phyloP scores from a whole-genome alignment of 2,797 vertebrate genomes.

The Triplophysa yarkandensis region DNA sequence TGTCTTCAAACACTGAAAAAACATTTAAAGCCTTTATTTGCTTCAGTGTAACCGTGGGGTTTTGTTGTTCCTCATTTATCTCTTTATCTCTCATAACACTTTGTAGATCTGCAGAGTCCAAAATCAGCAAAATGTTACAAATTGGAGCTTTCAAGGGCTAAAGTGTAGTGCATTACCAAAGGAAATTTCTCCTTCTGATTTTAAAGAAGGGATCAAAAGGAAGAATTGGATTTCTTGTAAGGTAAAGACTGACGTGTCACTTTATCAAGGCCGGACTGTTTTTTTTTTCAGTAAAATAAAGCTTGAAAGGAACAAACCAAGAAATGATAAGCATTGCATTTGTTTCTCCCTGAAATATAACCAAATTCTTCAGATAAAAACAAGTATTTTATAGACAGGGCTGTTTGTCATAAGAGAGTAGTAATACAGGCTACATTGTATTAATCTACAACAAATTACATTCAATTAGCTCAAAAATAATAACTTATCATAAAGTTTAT shows the following conservation, averaged over 20 bases:
- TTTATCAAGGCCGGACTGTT: background rate
- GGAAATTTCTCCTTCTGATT: background rate
- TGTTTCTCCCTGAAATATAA: background rate
- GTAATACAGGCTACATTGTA: too few species aligned
- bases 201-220: background rate
- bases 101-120: background rate
- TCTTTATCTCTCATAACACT: conserved; percentile 13
- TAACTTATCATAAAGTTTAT: too few species aligned
- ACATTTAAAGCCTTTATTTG: conserved; percentile 4
- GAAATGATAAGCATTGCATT: background rate
- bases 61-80: conserved; percentile 22
- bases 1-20: background rate
- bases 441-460: background rate
- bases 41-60: conserved; percentile 13
- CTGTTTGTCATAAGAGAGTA: background rate
- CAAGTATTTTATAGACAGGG: background rate
- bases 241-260: background rate
- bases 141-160: background rate
- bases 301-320: background rate
- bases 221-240: background rate
- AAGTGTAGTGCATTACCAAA: background rate
- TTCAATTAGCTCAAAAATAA: too few species aligned
- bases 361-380: background rate
- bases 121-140: conserved; percentile 16
- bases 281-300: background rate